A percentile compares a stretch with the other conserved stretches of the same genome.
Conservation (phyloP, 2,113 vertebrate genomes). For the Spheniscus mendiculus region DNA sequence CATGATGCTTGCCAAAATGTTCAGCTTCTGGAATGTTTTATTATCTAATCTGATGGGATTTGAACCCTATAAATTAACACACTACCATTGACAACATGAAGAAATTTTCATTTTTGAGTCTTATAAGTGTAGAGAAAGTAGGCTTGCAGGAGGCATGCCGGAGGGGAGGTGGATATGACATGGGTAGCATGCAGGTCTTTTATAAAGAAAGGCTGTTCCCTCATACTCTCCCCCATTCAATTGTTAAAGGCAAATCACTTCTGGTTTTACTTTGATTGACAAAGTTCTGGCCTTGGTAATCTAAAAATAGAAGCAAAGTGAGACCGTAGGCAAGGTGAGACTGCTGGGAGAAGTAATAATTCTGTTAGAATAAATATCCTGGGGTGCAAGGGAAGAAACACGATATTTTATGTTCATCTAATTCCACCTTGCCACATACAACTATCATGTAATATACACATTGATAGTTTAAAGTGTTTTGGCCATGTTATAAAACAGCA, state of each 20-base stretch:
- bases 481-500: neutral
- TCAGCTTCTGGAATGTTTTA: neutral
- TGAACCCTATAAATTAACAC: neutral
- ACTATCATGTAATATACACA: neutral
- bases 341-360: neutral
- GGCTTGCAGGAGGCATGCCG: neutral
- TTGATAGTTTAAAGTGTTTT: neutral
- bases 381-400: neutral
- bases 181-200: neutral
- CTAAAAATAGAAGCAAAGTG: neutral
- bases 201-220: neutral
- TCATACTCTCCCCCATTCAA: neutral
- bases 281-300: neutral
- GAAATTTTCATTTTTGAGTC: neutral
- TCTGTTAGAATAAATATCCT: neutral
- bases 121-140: neutral
- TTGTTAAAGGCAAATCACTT: neutral
- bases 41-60: neutral
- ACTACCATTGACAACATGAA: neutral
- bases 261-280: neutral
- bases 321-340: neutral
- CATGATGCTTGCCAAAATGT: neutral
- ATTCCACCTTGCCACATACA: neutral
- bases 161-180: no score
- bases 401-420: accelerated